Conservation (phyloP, 2,113 vertebrate genomes). For the Thunnus maccoyii region DNA sequence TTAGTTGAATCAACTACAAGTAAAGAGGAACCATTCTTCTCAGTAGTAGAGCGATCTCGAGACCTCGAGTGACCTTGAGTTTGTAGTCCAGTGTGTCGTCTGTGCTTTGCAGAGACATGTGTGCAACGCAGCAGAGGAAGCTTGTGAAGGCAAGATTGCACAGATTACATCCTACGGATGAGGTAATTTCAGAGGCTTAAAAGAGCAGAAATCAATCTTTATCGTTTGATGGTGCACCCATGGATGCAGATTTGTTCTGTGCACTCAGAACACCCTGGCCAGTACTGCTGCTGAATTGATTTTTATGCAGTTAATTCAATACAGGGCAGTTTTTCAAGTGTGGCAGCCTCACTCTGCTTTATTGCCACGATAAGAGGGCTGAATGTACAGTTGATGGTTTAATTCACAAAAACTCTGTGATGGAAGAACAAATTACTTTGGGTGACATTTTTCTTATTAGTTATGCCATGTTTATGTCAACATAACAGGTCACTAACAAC, state of each 20-base stretch:
- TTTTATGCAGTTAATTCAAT: neutral
- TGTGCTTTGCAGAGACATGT: neutral
- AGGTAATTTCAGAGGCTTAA: neutral
- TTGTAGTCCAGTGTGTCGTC: neutral
- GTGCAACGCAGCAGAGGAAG: neutral
- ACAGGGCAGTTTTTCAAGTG: slow-evolving; percentile 33
- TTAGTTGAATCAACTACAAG: neutral
- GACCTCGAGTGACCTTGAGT: too few relatives aligned
- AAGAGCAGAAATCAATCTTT: neutral
- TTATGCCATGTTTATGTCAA: too few relatives aligned
- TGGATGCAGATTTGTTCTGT: neutral
- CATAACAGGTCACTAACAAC: too few relatives aligned
- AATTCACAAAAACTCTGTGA: slow-evolving; percentile 5
- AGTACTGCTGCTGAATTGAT: slow-evolving; percentile 15
- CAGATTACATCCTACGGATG: neutral
- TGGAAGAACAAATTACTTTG: too few relatives aligned
- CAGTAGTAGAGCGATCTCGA: too few relatives aligned
- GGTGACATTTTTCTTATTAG: too few relatives aligned
- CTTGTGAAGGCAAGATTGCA: neutral
- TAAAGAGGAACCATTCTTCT: too few relatives aligned
- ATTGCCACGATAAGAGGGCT: neutral
- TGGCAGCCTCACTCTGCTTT: neutral
- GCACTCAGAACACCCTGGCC: neutral
- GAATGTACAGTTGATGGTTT: neutral
- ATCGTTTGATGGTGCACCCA: neutral